phyloP scores from a whole-genome alignment of 1,140 invertebrate species.

The Neuroterus valhalla region DNA sequence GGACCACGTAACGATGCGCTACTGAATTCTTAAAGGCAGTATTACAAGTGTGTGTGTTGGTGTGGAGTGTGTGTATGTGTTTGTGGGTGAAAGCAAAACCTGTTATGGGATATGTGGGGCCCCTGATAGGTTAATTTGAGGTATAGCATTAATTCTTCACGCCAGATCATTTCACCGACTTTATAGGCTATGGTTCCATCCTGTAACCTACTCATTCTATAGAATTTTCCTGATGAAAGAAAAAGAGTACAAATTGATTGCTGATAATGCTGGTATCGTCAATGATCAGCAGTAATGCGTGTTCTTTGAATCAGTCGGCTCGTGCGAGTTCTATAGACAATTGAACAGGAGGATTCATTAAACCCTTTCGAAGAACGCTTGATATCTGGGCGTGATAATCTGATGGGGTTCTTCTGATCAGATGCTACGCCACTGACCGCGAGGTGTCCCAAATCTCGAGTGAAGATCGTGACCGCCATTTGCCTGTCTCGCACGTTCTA shows the following conservation, averaged over 20 bases:
- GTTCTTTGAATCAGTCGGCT: slow-evolving; percentile 34
- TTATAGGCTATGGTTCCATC: background rate
- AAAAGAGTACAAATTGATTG: background rate
- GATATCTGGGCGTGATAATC: slow-evolving; percentile 43
- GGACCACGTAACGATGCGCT: slow-evolving; percentile 25
- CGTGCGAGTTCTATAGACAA: slow-evolving; percentile 33
- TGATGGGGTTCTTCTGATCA: slow-evolving; percentile 46
- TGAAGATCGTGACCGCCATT: slow-evolving; percentile 56
- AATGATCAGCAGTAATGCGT: slow-evolving; percentile 17
- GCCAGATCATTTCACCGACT: background rate
- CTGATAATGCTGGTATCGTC: background rate
- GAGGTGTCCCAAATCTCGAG: slow-evolving; percentile 56
- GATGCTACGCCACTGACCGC: slow-evolving; percentile 53
- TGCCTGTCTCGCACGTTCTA: slow-evolving; percentile 56
- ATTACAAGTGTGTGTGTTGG: background rate
- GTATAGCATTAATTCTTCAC: background rate
- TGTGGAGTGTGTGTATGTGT: background rate
- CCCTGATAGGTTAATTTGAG: background rate
- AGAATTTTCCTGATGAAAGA: background rate
- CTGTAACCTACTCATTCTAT: background rate
- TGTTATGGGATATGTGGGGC: slow-evolving; percentile 13
- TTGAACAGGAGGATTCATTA: slow-evolving; percentile 46
- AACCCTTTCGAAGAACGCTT: slow-evolving; percentile 52
- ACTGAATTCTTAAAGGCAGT: slow-evolving; percentile 21
- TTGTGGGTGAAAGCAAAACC: slow-evolving; percentile 22